Evolutionary conservation across 2,888 invertebrate species (phyloP).

Genomic region (Eretmocerus hayati): DNA sequence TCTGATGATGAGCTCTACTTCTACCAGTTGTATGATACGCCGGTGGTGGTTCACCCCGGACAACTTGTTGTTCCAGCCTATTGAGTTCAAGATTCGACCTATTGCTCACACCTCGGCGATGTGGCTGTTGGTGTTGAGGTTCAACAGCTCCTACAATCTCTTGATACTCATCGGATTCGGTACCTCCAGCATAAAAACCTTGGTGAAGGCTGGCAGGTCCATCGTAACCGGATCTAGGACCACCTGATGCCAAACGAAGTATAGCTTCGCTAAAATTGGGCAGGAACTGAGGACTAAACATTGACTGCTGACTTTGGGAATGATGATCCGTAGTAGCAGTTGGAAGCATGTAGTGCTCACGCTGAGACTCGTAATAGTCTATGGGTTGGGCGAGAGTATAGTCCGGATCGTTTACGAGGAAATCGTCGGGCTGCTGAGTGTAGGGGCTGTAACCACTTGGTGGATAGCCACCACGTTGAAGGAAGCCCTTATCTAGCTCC

Average conservation of each 20-base stretch:
- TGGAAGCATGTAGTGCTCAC: conserved; percentile 35
- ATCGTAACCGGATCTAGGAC: conserved; percentile 16
- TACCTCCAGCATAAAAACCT: conserved; percentile 10
- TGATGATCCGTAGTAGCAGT: conserved; percentile 20
- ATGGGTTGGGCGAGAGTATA: conserved; percentile 9
- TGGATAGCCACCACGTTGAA: conserved; percentile 15
- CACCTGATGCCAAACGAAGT: conserved; percentile 34
- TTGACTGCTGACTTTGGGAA: conserved; percentile 27
- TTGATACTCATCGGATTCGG: conserved; percentile 24
- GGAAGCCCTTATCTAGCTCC: conserved; percentile 15
- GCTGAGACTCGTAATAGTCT: not conserved
- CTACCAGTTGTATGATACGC: no score
- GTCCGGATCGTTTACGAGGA: conserved; percentile 13
- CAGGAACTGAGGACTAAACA: conserved; percentile 42
- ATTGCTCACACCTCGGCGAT: conserved; percentile 4
- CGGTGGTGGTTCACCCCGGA: no score
- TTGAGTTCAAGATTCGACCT: conserved; percentile 16
- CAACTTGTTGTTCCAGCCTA: no score
- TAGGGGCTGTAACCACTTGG: conserved; percentile 19
- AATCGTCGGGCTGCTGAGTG: conserved; percentile 9
- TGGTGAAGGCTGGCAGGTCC: conserved; percentile 10
- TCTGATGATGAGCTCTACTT: no score
- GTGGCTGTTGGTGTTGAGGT: conserved; percentile 2
- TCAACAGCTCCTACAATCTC: conserved; percentile 21
- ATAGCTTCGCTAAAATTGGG: conserved; percentile 43